Evolutionary conservation across 2,113 vertebrate species (phyloP).

Genomic region (Thymallus thymallus): DNA sequence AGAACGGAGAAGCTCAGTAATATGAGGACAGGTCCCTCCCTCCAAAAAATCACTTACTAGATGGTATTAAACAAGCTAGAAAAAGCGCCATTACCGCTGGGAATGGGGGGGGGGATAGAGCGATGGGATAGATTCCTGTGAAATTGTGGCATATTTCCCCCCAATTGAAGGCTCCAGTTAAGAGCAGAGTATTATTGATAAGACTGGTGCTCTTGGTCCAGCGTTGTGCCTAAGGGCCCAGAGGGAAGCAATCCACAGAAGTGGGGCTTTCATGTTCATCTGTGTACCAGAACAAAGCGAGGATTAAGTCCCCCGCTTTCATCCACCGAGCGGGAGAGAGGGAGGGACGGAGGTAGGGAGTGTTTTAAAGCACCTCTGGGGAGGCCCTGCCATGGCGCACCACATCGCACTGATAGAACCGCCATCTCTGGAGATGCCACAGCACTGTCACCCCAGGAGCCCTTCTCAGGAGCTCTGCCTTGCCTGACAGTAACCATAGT

Average conservation of each 20-base stretch:
- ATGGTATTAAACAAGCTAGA: conserved; percentile 84
- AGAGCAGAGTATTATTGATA: conserved; percentile 85
- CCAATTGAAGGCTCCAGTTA: conserved; percentile 81
- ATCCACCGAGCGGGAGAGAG: conserved; percentile 62
- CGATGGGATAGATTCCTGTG: conserved; percentile 78
- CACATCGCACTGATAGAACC: conserved; percentile 33
- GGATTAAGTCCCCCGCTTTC: conserved; percentile 75
- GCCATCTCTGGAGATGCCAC: conserved; percentile 51
- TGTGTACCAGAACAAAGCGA: conserved; percentile 81
- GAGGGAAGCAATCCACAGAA: conserved; percentile 75
- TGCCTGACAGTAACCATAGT: conserved; percentile 57
- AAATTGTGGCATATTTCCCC: conserved; percentile 82
- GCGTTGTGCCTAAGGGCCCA: conserved; percentile 65
- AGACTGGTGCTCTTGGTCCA: conserved; percentile 69
- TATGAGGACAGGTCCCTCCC: conserved; percentile 76
- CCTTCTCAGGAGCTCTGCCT: conserved; percentile 40
- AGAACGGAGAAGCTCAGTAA: conserved; percentile 78
- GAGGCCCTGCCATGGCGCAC: too few species aligned
- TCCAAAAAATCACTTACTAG: conserved; percentile 83
- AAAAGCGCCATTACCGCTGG: too few species aligned
- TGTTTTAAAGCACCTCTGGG: conserved; percentile 50
- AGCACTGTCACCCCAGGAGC: conserved; percentile 48
- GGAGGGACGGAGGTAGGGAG: conserved; percentile 2
- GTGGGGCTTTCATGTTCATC: conserved; percentile 82
- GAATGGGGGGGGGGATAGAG: too few species aligned